Base-by-base conservation (phyloP, 2,797 vertebrate genomes). In the Graptemys geographica region DNA sequence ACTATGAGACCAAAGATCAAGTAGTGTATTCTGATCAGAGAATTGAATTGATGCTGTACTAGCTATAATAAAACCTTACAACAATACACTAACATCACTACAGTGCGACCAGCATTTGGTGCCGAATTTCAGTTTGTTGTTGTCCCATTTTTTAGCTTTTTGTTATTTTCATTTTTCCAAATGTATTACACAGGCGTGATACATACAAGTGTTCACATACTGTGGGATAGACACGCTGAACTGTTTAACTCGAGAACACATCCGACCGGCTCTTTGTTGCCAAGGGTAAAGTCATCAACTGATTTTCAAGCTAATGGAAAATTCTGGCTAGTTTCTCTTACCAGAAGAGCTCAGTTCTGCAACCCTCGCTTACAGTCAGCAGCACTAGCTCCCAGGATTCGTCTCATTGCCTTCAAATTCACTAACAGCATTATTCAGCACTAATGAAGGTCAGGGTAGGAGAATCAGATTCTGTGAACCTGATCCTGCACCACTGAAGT, bases 131-230 rank as follows among this genome's bases (percentile, higher is more conserved):
- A 69, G n/a, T 11, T 69, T 37, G 18, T 37, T 51, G 51, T 51
- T 51, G 23, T 21, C 23, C 55, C 55, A 4, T 37, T 69, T 37
- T 21, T 5, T 37, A 69, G 18, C 65, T 91, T 83, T 74, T 47
- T 8, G 27, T 27, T 76, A 76, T 8, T 8, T 76, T 76, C 27
- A 76, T 76, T 44, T 47, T 47, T 21, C 19, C 28, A 80, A 90
- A 41, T 3, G 21, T 74, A 1, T 65, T 0, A 1, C 25, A 65
- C n/a, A 6, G 6, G 1, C 53, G 10, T 25, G 49, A 53, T 25
- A 47, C 0, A 25, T 2, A 1, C 8, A 72, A 7, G 18, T 27
- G 19, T 74, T 88, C 15, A 41, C 41, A 41, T 0, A 0, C 4
- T 3, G 2, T 37, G 53, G n/a, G 13, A 53, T 2, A 51, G 28